Evolutionary conservation across 2,113 vertebrate genomes (phyloP), one percentile per base, ranked within the genome.

Genomic region (Speoplatyrhinus poulsoni): DNA sequence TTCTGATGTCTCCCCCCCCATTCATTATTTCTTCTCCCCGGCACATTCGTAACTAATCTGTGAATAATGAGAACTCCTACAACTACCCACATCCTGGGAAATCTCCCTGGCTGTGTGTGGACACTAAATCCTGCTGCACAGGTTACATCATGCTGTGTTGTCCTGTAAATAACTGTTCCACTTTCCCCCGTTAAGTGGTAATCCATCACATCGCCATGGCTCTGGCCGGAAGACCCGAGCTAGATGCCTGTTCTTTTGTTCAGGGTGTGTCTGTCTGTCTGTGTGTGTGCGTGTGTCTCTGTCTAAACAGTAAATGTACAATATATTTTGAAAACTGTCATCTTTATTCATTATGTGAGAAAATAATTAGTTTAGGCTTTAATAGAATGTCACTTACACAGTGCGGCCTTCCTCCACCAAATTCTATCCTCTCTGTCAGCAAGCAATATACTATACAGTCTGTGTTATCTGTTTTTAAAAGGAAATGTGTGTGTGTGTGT

Each of bases 21-120:
- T 78, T 66, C 66, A 77, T 52, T 10, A 52, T 77, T 71, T 55
- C 68, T 17, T 75, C 73, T 65, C 60, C 54, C 58, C 33, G 56
- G 66, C 48, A 56, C 60, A 62, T 77, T 67, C 65, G 50, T 60
- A 80, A 76, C 74, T 65, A 60, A n/a, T 76, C 61, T 56, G 66
- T 77, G 48, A 70, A 75, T 77, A 80, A 85, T 64, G 71, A 66
- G 70, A 49, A 60, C 15, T n/a, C 33, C 9, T 6, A 46, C 6
- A 33, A 7, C 10, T 11, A 12, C 33, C 6, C 26, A 1, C 11
- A 16, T 49, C 52, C 41, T 32, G 11, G 16, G 60, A 47, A 6
- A 3, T 7, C 50, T 55, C 61, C 26, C 59, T 36, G 46, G n/a
- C 46, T 60, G 53, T 63, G 53, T 63, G n/a, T 50, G 11, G 26